Base-by-base conservation (phyloP, 2,888 invertebrate genomes). In the Meandrusa payeni region DNA sequence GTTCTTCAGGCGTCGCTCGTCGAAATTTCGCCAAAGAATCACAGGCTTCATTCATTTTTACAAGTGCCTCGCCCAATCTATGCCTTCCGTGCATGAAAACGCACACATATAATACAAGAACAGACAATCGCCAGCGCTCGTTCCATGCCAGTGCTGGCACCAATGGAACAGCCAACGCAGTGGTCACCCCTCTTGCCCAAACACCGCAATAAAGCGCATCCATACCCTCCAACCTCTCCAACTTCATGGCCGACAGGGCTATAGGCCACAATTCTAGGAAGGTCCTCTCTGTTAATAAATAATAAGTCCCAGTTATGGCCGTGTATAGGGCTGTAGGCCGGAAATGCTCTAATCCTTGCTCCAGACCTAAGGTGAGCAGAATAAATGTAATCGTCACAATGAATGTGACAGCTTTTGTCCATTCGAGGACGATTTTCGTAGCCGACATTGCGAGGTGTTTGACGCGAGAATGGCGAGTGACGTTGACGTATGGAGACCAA, bases 361-460 rank as follows among this genome's bases (percentile, higher is more conserved):
- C 93, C 44, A 94, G 69, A 1, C 93, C 93, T 32, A 94, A 91
- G 0, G 93, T 93, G 2, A 94, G 82, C 5, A 94, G 83, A 76
- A 93, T 91, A 61, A 94, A 94, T 0, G 93, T 93, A 23, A 94
- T 89, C 0, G 94, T 94, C 19, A 94, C 93, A 17, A 93, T 89
- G 61, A 94, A 94, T 0, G 94, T 94, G 32, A 94, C 91, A 0
- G 94, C 94, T 75, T 94, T 94, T 7, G 94, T 94, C 92, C 94
- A 94, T 69, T 94, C 94, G 38, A 94, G 82, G 4, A 94, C 94
- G 42, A 94, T 92, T 72, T 94, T 94, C 0, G 94, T 94, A 0
- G 94, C 92, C 2, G 94, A 92, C 93, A 94, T 93, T 17, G 94
- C 94, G 40, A 94, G 90, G 69, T 94, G 94, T 55, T 93, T 92